Evolutionary conservation across 2,888 invertebrate species (phyloP), one percentile per base, ranked within the genome.

Genomic region (Andrena dorsata): DNA sequence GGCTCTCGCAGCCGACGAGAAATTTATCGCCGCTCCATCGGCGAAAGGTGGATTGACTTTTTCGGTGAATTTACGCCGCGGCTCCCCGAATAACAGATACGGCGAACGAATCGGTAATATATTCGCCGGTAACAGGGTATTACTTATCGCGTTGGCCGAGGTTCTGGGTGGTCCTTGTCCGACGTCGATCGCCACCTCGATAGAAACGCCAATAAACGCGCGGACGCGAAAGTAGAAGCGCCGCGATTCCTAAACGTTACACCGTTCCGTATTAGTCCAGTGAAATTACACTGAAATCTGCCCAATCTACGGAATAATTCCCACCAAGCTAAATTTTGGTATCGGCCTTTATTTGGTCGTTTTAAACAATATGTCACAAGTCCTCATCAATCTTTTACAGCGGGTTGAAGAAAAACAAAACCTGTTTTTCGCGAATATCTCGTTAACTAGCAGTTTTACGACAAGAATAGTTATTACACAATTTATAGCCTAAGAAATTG

Each of bases 11-110:
- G 69, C 8, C 53, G 49, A 4, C 20, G 20, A 56, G 49, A 64
- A 65, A 80, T 81, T 81, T 80, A 81, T 80, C 80, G 79, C 35
- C 65, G 8, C 47, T 30, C 32, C 10, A 30, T 16, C 72, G 47
- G 79, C 80, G 51, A 65, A 65, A 61, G 66, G 47, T 41, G 41
- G 41, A 80, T 66, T 61, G 80, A 79, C 80, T 80, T 80, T 80
- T 80, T 80, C 80, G 73, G 53, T 73, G 47, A 16, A 78, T 72
- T 72, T 53, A 66, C 70, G 71, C 16, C 28, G 26, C 16, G 0
- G 8, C 32, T 47, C 41, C 56, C 58, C 26, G 6, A 30, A 32
- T 41, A 16, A 28, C 73, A 63, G 61, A 79, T 80, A 79, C 64
- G 71, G 64, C 51, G 51, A 58, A 41, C 53, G 26, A 32, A 79